These are phyloP conservation scores for Centropyge bicolor DNA, from an alignment of 2,797 vertebrate genomes.

Conservation along the genomic window DNA sequence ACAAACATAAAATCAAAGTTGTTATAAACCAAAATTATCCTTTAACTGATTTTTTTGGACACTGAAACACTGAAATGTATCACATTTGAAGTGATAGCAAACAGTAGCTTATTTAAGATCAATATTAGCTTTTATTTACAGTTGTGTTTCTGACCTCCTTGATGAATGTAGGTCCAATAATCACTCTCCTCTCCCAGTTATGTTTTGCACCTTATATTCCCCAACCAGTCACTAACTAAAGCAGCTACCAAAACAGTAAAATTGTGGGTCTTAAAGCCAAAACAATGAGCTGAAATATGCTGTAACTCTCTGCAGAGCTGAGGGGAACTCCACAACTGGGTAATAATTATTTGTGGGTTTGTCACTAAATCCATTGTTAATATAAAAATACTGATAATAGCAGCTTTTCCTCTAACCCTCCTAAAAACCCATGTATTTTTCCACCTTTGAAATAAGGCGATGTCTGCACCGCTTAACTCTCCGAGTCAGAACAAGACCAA, in stretches of 20 bases:
- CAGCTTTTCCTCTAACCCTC: background rate
- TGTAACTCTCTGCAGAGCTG: background rate
- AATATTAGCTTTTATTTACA: background rate
- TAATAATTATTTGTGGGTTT: background rate
- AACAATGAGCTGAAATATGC: background rate
- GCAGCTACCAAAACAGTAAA: background rate
- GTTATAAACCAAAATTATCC: background rate
- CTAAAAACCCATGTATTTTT: background rate
- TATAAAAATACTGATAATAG: background rate
- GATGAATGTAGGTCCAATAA: background rate
- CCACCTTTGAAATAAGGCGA: background rate
- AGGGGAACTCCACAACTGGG: background rate
- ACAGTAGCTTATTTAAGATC: background rate
- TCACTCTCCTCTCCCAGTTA: background rate
- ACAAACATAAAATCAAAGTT: background rate
- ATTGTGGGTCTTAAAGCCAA: background rate
- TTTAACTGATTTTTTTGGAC: background rate
- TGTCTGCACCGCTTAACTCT: background rate
- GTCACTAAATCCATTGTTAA: background rate
- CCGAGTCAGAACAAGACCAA: conserved; percentile 3
- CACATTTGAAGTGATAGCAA: background rate
- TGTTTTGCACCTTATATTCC: background rate
- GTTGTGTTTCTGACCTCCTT: background rate
- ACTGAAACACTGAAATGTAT: background rate
- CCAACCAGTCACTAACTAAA: background rate